Evolutionary conservation across 2,888 invertebrate species (phyloP).

Genomic region (Heliconius ethilla): DNA sequence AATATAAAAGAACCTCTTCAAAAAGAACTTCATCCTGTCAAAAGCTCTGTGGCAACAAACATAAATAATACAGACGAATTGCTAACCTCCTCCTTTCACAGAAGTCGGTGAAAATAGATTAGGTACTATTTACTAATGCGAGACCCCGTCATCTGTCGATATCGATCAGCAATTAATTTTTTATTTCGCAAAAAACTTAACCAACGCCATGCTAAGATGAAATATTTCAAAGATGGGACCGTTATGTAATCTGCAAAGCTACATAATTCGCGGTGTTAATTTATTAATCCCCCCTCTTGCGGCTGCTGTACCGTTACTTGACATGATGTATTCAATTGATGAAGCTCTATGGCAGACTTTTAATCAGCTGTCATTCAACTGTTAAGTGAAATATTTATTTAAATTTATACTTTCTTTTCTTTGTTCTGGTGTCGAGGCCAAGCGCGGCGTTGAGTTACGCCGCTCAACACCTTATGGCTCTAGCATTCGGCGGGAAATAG

Average conservation of each 20-base stretch:
- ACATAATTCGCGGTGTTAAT: conserved; percentile 37
- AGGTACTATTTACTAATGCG: background rate
- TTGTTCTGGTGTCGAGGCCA: too few species aligned
- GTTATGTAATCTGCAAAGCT: conserved; percentile 42
- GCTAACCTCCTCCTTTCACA: too few species aligned
- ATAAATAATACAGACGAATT: too few species aligned
- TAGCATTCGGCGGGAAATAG: too few species aligned
- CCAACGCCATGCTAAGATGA: conserved; percentile 2
- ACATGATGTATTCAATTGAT: conserved; percentile 30
- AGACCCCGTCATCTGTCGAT: background rate
- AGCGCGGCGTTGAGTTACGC: too few species aligned
- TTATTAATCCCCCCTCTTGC: conserved; percentile 29
- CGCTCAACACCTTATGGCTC: too few species aligned
- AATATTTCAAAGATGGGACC: conserved; percentile 31
- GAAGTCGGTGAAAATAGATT: background rate
- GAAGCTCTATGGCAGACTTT: conserved; percentile 25
- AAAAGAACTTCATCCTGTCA: too few species aligned
- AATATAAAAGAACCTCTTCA: too few species aligned
- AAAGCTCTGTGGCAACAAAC: too few species aligned
- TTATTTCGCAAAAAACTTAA: conserved; percentile 14
- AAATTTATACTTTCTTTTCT: background rate
- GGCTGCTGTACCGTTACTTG: conserved; percentile 35
- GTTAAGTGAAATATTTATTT: background rate
- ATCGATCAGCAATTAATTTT: conserved; percentile 4
- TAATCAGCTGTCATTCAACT: conserved; percentile 9